phyloP scores from a whole-genome alignment of 2,797 vertebrate genomes.

The Pithecia hirsuta region DNA sequence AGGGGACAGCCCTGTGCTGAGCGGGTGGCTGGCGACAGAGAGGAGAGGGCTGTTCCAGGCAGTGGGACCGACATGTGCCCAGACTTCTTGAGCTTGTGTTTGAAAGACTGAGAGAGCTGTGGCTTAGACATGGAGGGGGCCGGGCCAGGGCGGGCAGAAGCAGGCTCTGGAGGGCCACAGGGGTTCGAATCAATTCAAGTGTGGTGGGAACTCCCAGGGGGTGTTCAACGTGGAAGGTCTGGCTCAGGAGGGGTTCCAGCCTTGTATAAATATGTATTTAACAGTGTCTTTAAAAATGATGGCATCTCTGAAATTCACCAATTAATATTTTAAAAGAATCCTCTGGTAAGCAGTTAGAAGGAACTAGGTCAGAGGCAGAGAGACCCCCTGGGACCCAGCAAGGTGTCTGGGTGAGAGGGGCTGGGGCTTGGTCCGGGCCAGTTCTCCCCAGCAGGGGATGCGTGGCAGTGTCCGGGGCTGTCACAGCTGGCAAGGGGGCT shows the following conservation, averaged over 20 bases:
- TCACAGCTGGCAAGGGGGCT: not conserved
- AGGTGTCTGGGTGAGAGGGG: not conserved
- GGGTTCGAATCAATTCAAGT: not conserved
- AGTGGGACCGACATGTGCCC: no score
- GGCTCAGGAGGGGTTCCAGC: not conserved
- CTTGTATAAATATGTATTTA: not conserved
- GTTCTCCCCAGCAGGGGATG: not conserved
- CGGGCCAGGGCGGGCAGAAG: not conserved
- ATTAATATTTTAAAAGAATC: not conserved
- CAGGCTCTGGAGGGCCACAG: not conserved
- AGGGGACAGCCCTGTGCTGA: not conserved
- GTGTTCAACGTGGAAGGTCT: not conserved
- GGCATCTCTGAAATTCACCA: not conserved
- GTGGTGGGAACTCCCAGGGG: not conserved
- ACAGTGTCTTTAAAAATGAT: not conserved
- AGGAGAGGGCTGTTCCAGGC: not conserved
- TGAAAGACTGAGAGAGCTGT: fast-evolving
- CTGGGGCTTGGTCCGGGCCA: not conserved
- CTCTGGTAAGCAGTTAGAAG: not conserved
- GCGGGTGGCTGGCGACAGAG: not conserved
- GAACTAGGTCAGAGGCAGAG: not conserved
- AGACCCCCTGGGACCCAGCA: not conserved
- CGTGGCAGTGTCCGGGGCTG: not conserved
- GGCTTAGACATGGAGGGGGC: no score
- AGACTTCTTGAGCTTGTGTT: not conserved